A percentile compares a stretch with the other conserved stretches of the same genome.
phyloP scores from a whole-genome alignment of 2,797 vertebrate species.

The Danio albolineatus region DNA sequence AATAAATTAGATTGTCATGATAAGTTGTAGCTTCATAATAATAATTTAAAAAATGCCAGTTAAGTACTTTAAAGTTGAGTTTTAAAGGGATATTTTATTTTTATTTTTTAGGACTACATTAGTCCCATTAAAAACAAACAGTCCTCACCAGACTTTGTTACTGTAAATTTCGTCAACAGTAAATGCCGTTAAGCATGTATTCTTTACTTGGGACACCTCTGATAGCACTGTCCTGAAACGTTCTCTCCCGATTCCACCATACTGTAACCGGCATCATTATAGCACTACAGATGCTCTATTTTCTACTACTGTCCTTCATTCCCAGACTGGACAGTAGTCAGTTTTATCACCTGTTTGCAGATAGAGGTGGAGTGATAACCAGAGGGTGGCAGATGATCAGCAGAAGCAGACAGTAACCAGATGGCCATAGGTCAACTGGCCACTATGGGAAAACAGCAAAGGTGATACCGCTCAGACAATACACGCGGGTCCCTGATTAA shows the following conservation, averaged over 20 bases:
- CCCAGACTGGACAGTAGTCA: conserved; percentile 62
- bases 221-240: not conserved
- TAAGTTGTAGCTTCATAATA: no score
- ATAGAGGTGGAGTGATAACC: conserved; percentile 67
- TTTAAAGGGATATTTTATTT: no score
- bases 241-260: conserved; percentile 12
- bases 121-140: no score
- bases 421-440: conserved; percentile 64
- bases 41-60: no score
- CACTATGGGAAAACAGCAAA: conserved; percentile 64
- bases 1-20: no score
- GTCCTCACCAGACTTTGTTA: no score
- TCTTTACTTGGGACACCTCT: no score
- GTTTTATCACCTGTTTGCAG: conserved; percentile 68
- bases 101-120: no score
- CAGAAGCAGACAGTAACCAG: conserved; percentile 77
- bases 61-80: no score
- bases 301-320: conserved; percentile 49
- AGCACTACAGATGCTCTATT: conserved; percentile 39
- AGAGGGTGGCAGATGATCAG: conserved; percentile 76
- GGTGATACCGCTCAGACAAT: conserved; percentile 64
- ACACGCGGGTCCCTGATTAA: conserved; percentile 64
- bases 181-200: no score
- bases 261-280: conserved; percentile 30
- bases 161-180: no score